Base-by-base conservation (phyloP, 1,140 invertebrate species). In the Drosophila paulistorum region DNA sequence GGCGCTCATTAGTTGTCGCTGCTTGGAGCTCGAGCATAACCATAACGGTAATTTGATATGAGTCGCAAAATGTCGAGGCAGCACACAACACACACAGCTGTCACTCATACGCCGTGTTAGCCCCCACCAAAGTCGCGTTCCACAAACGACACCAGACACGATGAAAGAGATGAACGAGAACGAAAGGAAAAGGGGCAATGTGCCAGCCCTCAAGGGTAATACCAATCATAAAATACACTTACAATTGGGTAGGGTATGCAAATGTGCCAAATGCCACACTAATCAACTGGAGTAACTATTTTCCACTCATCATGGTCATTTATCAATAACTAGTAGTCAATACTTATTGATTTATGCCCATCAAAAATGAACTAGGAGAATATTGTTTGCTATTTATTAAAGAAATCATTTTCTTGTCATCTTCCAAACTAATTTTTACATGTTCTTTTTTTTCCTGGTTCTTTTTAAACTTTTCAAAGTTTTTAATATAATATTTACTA, bases 21-120 rank as follows among this genome's bases (percentile, higher is more conserved):
- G 14, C 23, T 55, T 48, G 35, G 61, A 26, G n/a, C 35, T 26
- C 61, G 58, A 51, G 63, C 67, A 80, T 81, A 68, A 68, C 55
- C 78, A 66, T 71, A 78, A 74, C 41, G 64, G 71, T 77, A 85
- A 86, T 86, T 85, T 77, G 68, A 85, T 83, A 80, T 65, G 45
- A 75, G 65, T 74, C 73, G 73, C 68, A 75, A 72, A 74, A 60
- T 14, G 60, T 66, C 74, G 30, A 33, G 23, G 57, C 73, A 10
- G 30, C 33, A 33, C 54, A 57, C 51, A 37, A 51, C 37, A 3
- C 45, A 20, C 20, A 65, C 45, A 62, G 39, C 51, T 79, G 79
- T 86, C 78, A 81, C 65, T 86, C 81, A 85, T 85, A 75, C 82
- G 82, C 82, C 82, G 63, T 60, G 82, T 78, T 55, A 39, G 70